Conservation (phyloP, 2,797 vertebrate species). For the Fratercula arctica region DNA sequence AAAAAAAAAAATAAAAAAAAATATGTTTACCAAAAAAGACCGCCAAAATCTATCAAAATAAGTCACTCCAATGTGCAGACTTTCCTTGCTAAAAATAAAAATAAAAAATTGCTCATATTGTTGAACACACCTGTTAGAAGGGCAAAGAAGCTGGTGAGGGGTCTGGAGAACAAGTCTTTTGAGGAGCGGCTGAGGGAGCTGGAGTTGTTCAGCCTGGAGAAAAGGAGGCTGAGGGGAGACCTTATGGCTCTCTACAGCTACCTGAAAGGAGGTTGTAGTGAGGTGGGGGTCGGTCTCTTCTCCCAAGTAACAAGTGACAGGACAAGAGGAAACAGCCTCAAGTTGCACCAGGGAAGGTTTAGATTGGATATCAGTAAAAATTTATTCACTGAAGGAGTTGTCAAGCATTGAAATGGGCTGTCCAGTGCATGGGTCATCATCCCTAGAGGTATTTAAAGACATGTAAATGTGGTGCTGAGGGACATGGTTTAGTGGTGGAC, state of each 20-base stretch:
- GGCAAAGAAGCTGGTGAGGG: background rate
- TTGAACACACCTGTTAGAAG: background rate
- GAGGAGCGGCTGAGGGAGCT: background rate
- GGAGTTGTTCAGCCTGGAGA: background rate
- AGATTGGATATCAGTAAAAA: no score
- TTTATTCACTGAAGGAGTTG: no score
- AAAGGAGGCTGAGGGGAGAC: background rate
- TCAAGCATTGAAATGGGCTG: no score
- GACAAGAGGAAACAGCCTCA: background rate
- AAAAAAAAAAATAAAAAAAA: background rate
- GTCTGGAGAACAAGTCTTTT: background rate
- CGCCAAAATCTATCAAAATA: background rate
- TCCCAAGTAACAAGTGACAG: background rate
- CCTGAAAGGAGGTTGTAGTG: background rate
- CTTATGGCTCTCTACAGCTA: background rate
- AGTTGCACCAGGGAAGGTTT: no score
- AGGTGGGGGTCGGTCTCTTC: background rate
- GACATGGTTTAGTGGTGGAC: background rate
- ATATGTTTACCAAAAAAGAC: background rate
- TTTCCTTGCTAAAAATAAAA: background rate
- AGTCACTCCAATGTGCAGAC: background rate
- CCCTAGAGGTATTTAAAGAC: no score
- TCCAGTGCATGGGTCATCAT: no score
- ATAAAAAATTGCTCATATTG: background rate
- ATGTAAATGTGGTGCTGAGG: no score